These are phyloP conservation scores for Archaeoteleia sp. DNA, from an alignment of 2,888 invertebrate genomes.

Conservation along the genomic window DNA sequence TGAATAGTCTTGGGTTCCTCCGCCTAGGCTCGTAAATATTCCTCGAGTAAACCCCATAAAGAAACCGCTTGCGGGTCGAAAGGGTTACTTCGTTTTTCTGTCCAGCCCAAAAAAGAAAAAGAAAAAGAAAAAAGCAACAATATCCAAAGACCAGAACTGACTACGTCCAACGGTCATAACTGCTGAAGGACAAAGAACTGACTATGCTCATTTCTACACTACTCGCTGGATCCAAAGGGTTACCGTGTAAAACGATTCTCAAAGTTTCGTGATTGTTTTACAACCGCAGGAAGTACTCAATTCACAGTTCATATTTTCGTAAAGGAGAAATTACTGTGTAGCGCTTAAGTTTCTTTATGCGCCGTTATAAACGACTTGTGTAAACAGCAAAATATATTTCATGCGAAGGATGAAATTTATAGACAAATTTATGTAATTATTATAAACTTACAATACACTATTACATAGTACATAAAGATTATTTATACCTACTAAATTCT, in stretches of 20 bases:
- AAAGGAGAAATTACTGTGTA: too few species aligned
- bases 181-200: slow-evolving; percentile 18
- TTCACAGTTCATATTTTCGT: too few species aligned
- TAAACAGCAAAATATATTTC: too few species aligned
- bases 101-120: slow-evolving; percentile 22
- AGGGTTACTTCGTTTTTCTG: slow-evolving; percentile 69
- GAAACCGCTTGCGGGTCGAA: slow-evolving; percentile 70
- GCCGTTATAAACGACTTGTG: too few species aligned
- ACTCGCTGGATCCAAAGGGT: not conserved
- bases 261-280: too few species aligned
- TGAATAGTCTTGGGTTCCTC: slow-evolving; percentile 43
- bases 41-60: slow-evolving; percentile 69
- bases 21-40: slow-evolving; percentile 72
- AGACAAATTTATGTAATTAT: too few species aligned
- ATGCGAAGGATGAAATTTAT: too few species aligned
- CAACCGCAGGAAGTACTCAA: too few species aligned
- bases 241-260: not conserved
- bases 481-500: too few species aligned
- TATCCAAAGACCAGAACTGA: slow-evolving; percentile 10
- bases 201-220: slow-evolving; percentile 11
- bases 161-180: slow-evolving; percentile 12
- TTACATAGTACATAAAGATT: too few species aligned
- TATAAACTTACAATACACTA: too few species aligned
- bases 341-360: too few species aligned
- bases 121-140: slow-evolving; percentile 10